phyloP scores from a whole-genome alignment of 2,113 vertebrate genomes.

The Probosciger aterrimus region DNA sequence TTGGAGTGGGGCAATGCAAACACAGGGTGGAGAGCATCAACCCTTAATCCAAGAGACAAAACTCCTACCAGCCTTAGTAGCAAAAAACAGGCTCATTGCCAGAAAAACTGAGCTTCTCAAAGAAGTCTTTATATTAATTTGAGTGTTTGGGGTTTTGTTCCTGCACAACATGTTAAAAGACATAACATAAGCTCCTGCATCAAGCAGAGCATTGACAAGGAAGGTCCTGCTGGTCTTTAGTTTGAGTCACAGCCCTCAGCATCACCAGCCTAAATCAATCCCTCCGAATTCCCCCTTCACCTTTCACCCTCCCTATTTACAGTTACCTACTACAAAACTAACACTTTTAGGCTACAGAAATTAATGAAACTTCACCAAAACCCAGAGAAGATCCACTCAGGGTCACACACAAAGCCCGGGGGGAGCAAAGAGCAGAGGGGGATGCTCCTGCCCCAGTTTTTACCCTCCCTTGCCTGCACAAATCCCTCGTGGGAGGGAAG shows the following conservation, averaged over 20 bases:
- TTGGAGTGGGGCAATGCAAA: neutral
- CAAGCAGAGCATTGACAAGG: neutral
- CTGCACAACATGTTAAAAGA: neutral
- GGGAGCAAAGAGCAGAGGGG: neutral
- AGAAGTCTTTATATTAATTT: neutral
- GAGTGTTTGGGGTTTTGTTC: rapidly evolving
- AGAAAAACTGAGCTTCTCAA: neutral
- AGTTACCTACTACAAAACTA: neutral
- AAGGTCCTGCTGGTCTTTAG: neutral
- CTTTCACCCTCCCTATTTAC: neutral
- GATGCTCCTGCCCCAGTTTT: neutral
- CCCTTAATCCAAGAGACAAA: neutral
- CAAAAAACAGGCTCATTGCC: neutral
- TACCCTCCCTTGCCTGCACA: neutral
- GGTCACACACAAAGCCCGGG: rapidly evolving
- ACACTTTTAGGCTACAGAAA: neutral
- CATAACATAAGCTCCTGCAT: neutral
- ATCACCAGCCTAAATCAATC: neutral
- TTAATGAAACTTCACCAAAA: neutral
- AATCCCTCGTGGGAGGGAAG: rapidly evolving
- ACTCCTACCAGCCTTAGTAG: neutral
- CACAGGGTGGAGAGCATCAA: neutral
- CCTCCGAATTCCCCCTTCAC: neutral
- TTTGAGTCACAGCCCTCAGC: neutral
- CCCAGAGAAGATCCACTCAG: neutral